phyloP scores from a whole-genome alignment of 1,140 invertebrate species.

The Lamellibrachia luymesi region DNA sequence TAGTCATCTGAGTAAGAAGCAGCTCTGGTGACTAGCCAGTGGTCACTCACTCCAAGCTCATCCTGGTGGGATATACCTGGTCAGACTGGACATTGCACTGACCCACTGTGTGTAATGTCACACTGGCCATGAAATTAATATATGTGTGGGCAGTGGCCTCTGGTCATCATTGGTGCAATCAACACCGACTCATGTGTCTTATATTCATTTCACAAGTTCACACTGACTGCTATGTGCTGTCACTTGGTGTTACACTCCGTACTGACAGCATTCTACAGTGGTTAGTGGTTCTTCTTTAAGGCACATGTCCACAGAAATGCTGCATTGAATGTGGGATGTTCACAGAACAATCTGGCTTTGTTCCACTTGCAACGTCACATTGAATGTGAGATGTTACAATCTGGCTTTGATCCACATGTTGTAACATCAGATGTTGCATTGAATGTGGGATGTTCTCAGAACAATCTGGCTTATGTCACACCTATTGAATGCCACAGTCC shows the following conservation, averaged over 20 bases:
- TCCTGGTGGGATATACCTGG: neutral
- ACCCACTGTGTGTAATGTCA: neutral
- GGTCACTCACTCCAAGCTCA: neutral
- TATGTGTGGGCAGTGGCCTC: neutral
- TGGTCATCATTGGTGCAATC: neutral
- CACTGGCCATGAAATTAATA: neutral
- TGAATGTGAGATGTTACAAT: neutral
- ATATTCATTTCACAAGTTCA: neutral
- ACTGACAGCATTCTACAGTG: neutral
- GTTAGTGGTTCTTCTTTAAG: neutral
- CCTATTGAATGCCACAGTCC: neutral
- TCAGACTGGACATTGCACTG: neutral
- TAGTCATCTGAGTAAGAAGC: neutral
- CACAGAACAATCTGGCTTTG: neutral
- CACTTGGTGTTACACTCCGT: neutral
- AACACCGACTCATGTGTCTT: neutral
- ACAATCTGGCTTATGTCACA: neutral
- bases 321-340: neutral
- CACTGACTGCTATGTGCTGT: neutral
- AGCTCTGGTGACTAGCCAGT: neutral
- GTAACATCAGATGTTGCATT: neutral
- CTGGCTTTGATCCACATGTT: neutral
- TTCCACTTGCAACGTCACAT: neutral
- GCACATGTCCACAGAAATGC: neutral
- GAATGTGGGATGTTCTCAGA: neutral